Base-by-base conservation (phyloP, 2,797 vertebrate species). In the Choloepus didactylus region DNA sequence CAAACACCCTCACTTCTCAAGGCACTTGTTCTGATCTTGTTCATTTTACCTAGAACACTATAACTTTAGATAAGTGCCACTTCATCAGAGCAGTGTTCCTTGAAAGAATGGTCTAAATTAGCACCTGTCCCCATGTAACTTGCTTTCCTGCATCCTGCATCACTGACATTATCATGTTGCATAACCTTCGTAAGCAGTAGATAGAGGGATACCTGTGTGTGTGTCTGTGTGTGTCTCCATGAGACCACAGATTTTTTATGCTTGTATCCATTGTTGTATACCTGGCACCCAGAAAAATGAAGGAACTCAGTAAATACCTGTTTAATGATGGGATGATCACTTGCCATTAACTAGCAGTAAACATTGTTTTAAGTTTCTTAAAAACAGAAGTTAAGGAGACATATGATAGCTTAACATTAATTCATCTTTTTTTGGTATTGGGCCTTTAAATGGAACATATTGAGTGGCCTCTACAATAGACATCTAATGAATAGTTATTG, bases 301-400 rank as follows among this genome's bases (percentile, higher is more conserved):
- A 64, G 44, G 9, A 89, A 76, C 21, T 89, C 59, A 70, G 11
- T 21, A 84, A 80, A n/a, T 87, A 70, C n/a, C 29, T 81, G 5
- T 70, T 73, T 38, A 79, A 9, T 35, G 4, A 41, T 44, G 3
- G 4, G 23, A 41, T 62, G 25, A 88, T 25, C 15, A 66, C 1
- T 70, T 59, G 5, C 2, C n/a, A 60, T 19, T 38, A 86, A n/a
- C 9, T 21, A 69, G n/a, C 41, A 60, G 35, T 83, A 80, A 29
- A 21, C 80, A 15, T 54, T 56, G 14, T 82, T 73, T 88, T 91
- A 82, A 93, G 38, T 83, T 49, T 77, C 69, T 66, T 86, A n/a
- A 79, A 83, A 89, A 31, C 41, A 54, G 60, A 87, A 82, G 4
- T 25, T 56, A 49, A 62, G 12, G 16, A 67, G 23, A n/a, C 18